Percentiles rank a stretch among this genome's conserved stretches.
Conservation (phyloP, 2,797 vertebrate species). For the Sebastes minor region DNA sequence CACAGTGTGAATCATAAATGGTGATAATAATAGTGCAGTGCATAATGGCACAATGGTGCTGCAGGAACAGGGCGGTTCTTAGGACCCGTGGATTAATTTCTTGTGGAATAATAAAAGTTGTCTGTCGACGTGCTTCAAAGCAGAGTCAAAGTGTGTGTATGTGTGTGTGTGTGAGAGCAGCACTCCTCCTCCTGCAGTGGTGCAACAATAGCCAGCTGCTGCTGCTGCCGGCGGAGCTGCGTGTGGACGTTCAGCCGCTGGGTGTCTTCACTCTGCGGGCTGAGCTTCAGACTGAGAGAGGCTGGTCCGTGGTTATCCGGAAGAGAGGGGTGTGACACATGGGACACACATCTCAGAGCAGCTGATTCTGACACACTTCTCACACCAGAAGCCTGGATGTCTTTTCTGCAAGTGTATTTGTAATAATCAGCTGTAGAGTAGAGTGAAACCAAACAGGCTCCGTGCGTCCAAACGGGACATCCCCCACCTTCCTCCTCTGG, state of each 20-base stretch:
- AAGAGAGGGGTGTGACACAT: slow-evolving; percentile 70
- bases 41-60: neutral
- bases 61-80: slow-evolving; percentile 59
- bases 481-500: neutral
- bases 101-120: slow-evolving; percentile 72
- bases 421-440: neutral
- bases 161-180: slow-evolving; percentile 15
- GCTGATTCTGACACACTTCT: slow-evolving; percentile 35
- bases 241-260: slow-evolving; percentile 23
- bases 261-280: slow-evolving; percentile 18
- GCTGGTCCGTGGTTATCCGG: slow-evolving; percentile 55
- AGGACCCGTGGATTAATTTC: slow-evolving; percentile 63
- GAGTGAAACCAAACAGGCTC: slow-evolving; percentile 1
- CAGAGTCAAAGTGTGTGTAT: neutral
- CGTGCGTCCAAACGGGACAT: slow-evolving; percentile 53
- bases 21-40: neutral
- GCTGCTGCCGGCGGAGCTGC: slow-evolving; percentile 2
- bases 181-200: neutral
- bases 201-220: slow-evolving; percentile 30
- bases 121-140: slow-evolving; percentile 27
- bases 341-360: slow-evolving; percentile 52
- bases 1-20: rapidly evolving
- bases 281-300: neutral
- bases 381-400: neutral
- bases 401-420: neutral